These are phyloP conservation scores for Anastrepha obliqua DNA, from an alignment of 1,140 invertebrate genomes.

Conservation along the genomic window DNA sequence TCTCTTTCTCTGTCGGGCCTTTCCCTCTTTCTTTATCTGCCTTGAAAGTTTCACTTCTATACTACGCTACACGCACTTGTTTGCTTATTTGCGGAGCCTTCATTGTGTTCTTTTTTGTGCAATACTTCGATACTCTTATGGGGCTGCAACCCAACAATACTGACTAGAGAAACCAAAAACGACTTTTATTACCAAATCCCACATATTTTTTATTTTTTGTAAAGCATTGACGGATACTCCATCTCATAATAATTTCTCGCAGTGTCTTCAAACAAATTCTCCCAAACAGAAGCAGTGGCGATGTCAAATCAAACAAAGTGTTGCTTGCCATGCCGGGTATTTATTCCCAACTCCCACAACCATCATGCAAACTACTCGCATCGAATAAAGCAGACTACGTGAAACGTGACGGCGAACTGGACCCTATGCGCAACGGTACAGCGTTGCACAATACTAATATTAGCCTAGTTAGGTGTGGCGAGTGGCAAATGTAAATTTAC, in stretches of 20 bases:
- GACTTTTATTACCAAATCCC: too few relatives aligned
- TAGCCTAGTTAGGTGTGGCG: slow-evolving; percentile 37
- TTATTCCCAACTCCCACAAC: slow-evolving; percentile 1
- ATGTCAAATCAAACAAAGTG: neutral
- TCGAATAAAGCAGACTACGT: neutral
- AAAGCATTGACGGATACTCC: too few relatives aligned
- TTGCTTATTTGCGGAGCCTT: too few relatives aligned
- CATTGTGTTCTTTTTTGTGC: too few relatives aligned
- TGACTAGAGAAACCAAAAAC: too few relatives aligned
- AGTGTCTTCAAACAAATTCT: neutral
- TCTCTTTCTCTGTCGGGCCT: too few relatives aligned
- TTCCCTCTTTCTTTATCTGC: too few relatives aligned
- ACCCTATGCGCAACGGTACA: neutral
- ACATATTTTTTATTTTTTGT: too few relatives aligned
- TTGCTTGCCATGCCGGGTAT: neutral
- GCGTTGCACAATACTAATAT: neutral
- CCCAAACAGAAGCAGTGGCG: neutral
- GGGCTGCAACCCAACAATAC: too few relatives aligned
- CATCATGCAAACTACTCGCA: neutral
- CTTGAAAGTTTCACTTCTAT: too few relatives aligned
- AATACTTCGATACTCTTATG: too few relatives aligned
- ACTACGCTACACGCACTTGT: too few relatives aligned
- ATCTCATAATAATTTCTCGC: neutral
- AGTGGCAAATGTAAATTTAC: slow-evolving; percentile 33
- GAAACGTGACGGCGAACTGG: neutral